Conservation (phyloP, 2,888 invertebrate genomes). For the Dione juno region DNA sequence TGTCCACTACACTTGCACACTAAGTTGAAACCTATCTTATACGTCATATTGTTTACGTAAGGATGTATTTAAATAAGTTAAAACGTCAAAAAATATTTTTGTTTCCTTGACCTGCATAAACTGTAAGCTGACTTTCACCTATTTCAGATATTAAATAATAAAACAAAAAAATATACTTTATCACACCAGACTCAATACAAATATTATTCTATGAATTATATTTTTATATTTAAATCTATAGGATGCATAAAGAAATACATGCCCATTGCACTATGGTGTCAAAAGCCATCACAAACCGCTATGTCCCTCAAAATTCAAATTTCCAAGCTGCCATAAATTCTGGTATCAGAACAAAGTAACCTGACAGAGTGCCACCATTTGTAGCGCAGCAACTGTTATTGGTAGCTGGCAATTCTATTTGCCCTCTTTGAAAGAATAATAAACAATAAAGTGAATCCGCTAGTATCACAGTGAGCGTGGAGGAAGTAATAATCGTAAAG, state of each 20-base stretch:
- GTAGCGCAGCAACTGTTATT: constrained; percentile 36
- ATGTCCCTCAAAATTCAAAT: constrained; percentile 13
- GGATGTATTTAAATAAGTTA: too few relatives aligned
- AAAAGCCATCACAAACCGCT: constrained; percentile 2
- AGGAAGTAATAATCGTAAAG: constrained; percentile 75
- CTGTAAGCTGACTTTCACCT: too few relatives aligned
- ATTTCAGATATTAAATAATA: too few relatives aligned
- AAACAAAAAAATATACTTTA: too few relatives aligned
- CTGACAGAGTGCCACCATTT: constrained; percentile 36
- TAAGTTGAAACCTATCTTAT: neutral
- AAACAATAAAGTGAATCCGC: constrained; percentile 60
- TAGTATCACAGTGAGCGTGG: constrained; percentile 59
- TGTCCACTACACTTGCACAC: neutral
- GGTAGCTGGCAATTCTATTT: constrained; percentile 48
- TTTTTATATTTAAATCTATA: too few relatives aligned
- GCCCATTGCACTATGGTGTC: neutral
- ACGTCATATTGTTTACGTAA: too few relatives aligned
- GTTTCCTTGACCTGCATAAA: too few relatives aligned
- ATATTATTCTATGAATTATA: too few relatives aligned
- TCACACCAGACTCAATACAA: too few relatives aligned
- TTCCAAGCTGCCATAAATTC: constrained; percentile 6
- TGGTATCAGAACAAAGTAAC: constrained; percentile 23
- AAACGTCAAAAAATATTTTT: too few relatives aligned
- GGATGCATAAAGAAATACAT: neutral
- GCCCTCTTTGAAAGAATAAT: constrained; percentile 58